phyloP scores from a whole-genome alignment of 2,113 vertebrate genomes.

The Tragelaphus imberbis region DNA sequence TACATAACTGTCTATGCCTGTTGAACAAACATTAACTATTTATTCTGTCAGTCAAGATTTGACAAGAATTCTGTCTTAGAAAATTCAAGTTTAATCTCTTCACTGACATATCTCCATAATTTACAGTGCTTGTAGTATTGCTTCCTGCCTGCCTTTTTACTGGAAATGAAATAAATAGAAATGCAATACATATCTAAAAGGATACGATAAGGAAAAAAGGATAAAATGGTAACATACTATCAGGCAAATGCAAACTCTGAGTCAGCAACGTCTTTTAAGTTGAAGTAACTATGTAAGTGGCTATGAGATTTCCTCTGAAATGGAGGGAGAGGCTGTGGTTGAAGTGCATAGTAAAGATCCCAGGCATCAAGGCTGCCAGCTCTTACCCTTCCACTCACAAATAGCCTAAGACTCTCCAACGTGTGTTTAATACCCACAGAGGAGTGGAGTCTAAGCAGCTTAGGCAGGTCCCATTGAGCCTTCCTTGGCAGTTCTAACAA shows the following conservation, averaged over 20 bases:
- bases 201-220: neutral
- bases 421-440: neutral
- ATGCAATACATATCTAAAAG: neutral
- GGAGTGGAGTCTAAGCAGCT: neutral
- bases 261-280: neutral
- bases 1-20: neutral
- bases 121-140: neutral
- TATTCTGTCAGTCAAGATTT: neutral
- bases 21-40: neutral
- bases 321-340: neutral
- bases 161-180: neutral
- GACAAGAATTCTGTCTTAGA: neutral
- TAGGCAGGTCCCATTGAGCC: neutral
- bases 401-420: neutral
- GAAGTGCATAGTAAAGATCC: neutral
- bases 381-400: neutral
- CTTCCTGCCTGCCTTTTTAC: neutral
- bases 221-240: neutral
- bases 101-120: neutral
- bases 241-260: neutral
- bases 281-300: neutral
- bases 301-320: neutral
- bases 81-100: constrained; percentile 16
- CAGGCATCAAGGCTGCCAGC: neutral
- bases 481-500: neutral